These are phyloP conservation scores for Rhea americana DNA, from an alignment of 2,113 vertebrate genomes.

Conservation along the genomic window DNA sequence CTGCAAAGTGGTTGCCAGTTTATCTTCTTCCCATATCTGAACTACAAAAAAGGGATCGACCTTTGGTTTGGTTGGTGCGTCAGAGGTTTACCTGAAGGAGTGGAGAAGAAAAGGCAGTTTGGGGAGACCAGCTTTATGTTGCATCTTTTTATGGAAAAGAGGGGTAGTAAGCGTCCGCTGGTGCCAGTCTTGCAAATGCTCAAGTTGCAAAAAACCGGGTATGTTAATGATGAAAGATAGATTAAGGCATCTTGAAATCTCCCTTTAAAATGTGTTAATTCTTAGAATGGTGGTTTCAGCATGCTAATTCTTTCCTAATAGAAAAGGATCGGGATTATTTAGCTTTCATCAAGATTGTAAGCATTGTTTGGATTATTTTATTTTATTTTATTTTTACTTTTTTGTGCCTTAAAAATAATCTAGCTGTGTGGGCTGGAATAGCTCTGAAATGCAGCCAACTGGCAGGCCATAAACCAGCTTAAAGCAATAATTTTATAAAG, in stretches of 20 bases:
- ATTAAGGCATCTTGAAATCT: neutral
- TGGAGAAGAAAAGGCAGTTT: neutral
- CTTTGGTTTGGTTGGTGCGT: neutral
- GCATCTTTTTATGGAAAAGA: neutral
- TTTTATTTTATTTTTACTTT: neutral
- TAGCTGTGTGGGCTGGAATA: slow-evolving; percentile 7
- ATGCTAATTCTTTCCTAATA: neutral
- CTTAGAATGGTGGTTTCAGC: neutral
- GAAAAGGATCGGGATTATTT: neutral
- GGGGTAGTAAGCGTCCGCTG: neutral
- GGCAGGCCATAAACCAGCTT: neutral
- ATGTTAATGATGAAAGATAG: neutral
- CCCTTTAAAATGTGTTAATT: neutral
- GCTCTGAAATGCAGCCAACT: slow-evolving; percentile 49
- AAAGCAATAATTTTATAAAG: neutral
- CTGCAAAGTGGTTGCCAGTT: neutral
- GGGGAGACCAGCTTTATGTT: neutral
- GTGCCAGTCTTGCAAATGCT: neutral
- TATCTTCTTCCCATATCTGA: neutral
- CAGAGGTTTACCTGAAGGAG: neutral
- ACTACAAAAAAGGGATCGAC: rapidly evolving
- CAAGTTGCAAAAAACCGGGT: neutral
- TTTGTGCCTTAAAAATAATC: neutral
- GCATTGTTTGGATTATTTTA: neutral
- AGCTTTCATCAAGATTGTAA: neutral